Evolutionary conservation across 1,140 invertebrate species (phyloP), one percentile per base, ranked within the genome.

Genomic region (Triops cancriformis): DNA sequence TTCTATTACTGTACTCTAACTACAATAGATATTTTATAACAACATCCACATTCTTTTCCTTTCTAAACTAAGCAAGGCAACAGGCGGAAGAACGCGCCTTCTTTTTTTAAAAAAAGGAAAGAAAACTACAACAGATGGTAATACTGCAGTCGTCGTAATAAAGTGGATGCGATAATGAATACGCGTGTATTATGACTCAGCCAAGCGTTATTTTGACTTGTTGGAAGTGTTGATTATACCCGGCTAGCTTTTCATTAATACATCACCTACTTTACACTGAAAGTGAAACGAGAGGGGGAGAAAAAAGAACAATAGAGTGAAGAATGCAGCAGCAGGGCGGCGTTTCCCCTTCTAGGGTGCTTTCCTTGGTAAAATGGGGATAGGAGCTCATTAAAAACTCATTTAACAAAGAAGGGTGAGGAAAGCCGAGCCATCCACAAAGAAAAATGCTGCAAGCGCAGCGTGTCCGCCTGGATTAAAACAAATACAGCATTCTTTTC

Each of bases 371-470:
- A 37, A 64, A 64, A 64, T n/a, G 14, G 51, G 51, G 51, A 64
- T 64, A 64, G 51, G 10, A 14, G 51, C 51, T 64, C 51, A 64
- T 64, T 64, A 64, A 64, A 64, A 64, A 64, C 51, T 64, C 51
- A 64, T 64, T 23, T 64, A 64, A 64, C 51, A 64, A 64, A 37
- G 7, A 14, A 64, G 51, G 23, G 51, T 64, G 51, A 64, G 18
- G 51, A 64, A 64, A 64, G 51, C 18, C 51, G 14, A 0, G 9
- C 18, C 18, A 64, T 5, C 23, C 51, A 23, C 14, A 23, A 6
- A 64, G 14, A n/a, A 64, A 64, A 10, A 14, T 23, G 51, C 9
- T 64, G 18, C 23, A 64, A n/a, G 51, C 18, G 51, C 23, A 64
- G 51, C 51, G 51, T 64, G 51, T 64, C 23, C 6, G 45, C 51